Percentiles rank a stretch among this genome's conserved stretches.
Evolutionary conservation across 2,888 invertebrate genomes (phyloP).

Genomic region (Xanthia togata): DNA sequence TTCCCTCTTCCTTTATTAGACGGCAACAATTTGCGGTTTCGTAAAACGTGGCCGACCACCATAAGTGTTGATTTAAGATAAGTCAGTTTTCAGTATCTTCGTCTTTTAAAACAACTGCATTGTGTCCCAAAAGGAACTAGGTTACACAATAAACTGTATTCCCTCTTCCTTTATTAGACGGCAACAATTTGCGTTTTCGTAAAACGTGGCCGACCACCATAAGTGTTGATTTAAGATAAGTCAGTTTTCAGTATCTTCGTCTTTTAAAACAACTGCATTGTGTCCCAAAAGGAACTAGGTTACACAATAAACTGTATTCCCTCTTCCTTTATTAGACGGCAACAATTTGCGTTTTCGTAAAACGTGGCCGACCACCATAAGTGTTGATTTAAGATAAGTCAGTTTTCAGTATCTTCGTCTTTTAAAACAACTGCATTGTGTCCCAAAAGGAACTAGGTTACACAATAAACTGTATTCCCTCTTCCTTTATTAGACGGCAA

Average conservation of each 20-base stretch:
- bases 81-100: constrained; percentile 9
- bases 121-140: constrained; percentile 7
- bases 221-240: constrained; percentile 3
- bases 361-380: not conserved
- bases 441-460: constrained; percentile 19
- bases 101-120: constrained; percentile 13
- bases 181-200: not conserved
- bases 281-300: constrained; percentile 16
- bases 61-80: constrained; percentile 3
- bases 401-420: constrained; percentile 9
- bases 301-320: constrained; percentile 17
- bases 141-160: constrained; percentile 24
- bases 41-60: not conserved
- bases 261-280: constrained; percentile 9
- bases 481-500: constrained; percentile 2
- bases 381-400: constrained; percentile 6
- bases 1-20: constrained; percentile 11
- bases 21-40: not conserved
- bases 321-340: not conserved
- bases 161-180: not conserved
- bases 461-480: constrained; percentile 12
- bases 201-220: not conserved
- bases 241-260: constrained; percentile 12
- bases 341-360: not conserved
- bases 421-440: constrained; percentile 9